Conservation (phyloP, 2,888 invertebrate species). For the Latrodectus elegans region DNA sequence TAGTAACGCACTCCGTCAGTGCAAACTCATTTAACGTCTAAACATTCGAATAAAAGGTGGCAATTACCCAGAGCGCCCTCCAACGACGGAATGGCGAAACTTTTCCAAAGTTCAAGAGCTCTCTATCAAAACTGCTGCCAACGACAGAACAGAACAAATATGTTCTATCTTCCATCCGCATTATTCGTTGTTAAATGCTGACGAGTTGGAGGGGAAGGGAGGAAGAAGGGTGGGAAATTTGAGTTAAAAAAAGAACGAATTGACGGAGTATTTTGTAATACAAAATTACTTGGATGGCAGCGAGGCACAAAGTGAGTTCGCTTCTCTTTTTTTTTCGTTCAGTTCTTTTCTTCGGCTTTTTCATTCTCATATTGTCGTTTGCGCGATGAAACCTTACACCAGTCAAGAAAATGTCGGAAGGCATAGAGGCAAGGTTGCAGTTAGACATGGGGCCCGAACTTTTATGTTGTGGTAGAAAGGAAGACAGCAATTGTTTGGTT, state of each 20-base stretch:
- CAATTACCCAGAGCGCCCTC: conserved; percentile 55
- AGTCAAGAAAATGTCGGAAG: conserved; percentile 15
- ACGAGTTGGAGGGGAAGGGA: not conserved
- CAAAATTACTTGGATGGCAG: not conserved
- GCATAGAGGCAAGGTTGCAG: not conserved
- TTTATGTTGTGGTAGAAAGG: not conserved
- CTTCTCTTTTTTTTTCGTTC: not conserved
- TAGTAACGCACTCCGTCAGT: not conserved
- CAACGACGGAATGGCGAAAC: conserved; percentile 11
- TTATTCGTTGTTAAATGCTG: conserved; percentile 9
- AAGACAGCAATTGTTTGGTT: too few species aligned
- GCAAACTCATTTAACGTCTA: not conserved
- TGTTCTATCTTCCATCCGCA: not conserved
- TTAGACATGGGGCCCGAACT: not conserved
- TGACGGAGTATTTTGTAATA: conserved; percentile 5
- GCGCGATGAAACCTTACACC: conserved; percentile 24
- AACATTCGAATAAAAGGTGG: conserved; percentile 41
- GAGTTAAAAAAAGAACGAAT: conserved; percentile 5
- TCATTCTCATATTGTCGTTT: not conserved
- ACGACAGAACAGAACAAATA: conserved; percentile 6
- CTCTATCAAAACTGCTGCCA: conserved; percentile 37
- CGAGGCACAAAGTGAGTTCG: not conserved
- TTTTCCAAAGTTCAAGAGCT: conserved; percentile 16
- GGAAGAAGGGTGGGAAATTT: not conserved
- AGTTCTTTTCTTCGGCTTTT: conserved; percentile 1